These are phyloP conservation scores for Cerastis rubricosa DNA, from an alignment of 2,888 invertebrate species.

Conservation along the genomic window DNA sequence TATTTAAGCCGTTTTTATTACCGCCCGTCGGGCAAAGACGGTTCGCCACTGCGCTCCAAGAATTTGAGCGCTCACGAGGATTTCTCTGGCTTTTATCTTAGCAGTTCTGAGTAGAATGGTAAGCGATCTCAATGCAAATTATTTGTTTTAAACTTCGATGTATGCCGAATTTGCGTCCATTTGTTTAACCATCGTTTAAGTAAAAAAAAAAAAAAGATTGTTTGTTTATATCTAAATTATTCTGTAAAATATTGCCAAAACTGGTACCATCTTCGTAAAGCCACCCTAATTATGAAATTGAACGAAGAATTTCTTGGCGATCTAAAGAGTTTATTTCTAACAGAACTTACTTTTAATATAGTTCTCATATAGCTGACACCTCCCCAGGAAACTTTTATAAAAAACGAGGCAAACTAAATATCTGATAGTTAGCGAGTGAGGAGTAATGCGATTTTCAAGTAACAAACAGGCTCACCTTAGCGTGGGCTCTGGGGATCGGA, in stretches of 20 bases:
- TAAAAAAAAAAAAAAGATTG: background rate
- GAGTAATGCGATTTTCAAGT: conserved; percentile 77
- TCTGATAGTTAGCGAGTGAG: conserved; percentile 61
- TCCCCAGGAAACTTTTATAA: background rate
- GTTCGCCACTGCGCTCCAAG: conserved; percentile 87
- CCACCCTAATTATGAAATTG: background rate
- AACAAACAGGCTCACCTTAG: conserved; percentile 82
- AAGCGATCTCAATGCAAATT: conserved; percentile 86
- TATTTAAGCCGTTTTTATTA: conserved; percentile 91
- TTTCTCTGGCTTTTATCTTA: conserved; percentile 87
- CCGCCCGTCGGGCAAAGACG: conserved; percentile 90
- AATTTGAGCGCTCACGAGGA: conserved; percentile 88
- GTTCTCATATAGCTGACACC: background rate
- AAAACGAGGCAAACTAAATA: background rate
- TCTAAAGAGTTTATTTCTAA: background rate
- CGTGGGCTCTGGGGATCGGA: conserved; percentile 74
- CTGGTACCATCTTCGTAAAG: background rate
- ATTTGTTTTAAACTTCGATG: conserved; percentile 76
- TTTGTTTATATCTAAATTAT: background rate
- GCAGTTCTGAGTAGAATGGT: conserved; percentile 82
- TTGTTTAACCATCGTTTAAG: conserved; percentile 42
- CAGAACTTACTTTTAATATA: background rate
- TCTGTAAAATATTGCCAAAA: background rate
- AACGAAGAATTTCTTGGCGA: background rate
- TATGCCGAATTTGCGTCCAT: conserved; percentile 55